Conservation (phyloP, 1,140 invertebrate genomes). For the Drosophila trapezifrons region DNA sequence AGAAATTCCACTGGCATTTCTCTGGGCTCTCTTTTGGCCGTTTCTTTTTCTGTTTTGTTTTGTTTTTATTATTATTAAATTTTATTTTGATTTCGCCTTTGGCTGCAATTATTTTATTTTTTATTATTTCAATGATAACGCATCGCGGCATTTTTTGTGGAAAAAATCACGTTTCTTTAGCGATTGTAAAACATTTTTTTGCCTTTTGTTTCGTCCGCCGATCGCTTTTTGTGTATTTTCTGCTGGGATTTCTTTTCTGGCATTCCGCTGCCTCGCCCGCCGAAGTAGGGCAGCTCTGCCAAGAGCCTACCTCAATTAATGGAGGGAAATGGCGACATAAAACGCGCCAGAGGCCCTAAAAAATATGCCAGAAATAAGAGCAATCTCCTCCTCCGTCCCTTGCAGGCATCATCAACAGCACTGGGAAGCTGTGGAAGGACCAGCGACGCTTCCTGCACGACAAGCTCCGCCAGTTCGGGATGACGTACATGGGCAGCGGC, state of each 20-base stretch:
- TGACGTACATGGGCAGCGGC: constrained; percentile 92
- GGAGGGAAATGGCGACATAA: constrained; percentile 16
- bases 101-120: constrained; percentile 25
- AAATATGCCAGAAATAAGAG: not conserved
- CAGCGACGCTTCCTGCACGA: constrained; percentile 95
- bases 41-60: constrained; percentile 12
- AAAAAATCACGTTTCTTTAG: constrained; percentile 43
- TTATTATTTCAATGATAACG: constrained; percentile 32
- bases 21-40: constrained; percentile 25
- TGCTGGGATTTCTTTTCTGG: constrained; percentile 40
- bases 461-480: constrained; percentile 94
- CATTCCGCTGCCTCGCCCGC: constrained; percentile 11
- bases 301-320: constrained; percentile 65
- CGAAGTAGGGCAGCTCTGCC: constrained; percentile 35
- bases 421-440: constrained; percentile 95
- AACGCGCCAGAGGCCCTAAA: not conserved
- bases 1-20: constrained; percentile 46
- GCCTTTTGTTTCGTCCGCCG: constrained; percentile 7
- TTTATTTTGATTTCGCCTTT: constrained; percentile 14
- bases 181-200: constrained; percentile 25
- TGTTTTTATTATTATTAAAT: constrained; percentile 6
- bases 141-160: constrained; percentile 32
- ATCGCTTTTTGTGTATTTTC: not conserved
- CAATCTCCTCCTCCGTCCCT: not conserved
- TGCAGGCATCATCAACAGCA: constrained; percentile 94